Evolutionary conservation across 2,888 invertebrate genomes (phyloP).

Genomic region (Onthophagus sagittarius): DNA sequence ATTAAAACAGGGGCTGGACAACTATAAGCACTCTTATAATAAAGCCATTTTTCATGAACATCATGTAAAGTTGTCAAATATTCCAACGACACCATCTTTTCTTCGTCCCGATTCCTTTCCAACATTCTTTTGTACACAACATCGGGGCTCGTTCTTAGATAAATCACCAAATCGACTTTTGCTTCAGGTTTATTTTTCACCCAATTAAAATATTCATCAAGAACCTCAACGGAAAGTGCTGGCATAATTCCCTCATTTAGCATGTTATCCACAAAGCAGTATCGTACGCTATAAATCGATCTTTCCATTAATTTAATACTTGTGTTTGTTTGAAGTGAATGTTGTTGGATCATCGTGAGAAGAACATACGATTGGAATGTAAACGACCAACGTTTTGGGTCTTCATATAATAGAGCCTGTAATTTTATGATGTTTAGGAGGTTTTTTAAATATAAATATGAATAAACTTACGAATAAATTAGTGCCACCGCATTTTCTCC

Average conservation of each 20-base stretch:
- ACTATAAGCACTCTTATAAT: conserved; percentile 55
- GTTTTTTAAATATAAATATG: no score
- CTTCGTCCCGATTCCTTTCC: conserved; percentile 67
- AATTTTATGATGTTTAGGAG: conserved; percentile 38
- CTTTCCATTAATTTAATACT: conserved; percentile 66
- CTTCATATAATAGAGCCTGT: conserved; percentile 69
- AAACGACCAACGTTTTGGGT: conserved; percentile 70
- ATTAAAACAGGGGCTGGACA: conserved; percentile 61
- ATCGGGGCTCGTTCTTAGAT: conserved; percentile 70
- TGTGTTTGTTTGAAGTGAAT: conserved; percentile 51
- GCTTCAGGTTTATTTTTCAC: conserved; percentile 61
- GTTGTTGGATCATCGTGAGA: conserved; percentile 72
- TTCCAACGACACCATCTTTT: conserved; percentile 65
- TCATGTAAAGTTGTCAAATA: conserved; percentile 66
- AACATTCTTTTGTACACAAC: conserved; percentile 67
- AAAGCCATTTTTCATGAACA: conserved; percentile 70
- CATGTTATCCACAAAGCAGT: conserved; percentile 76
- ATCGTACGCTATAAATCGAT: conserved; percentile 54
- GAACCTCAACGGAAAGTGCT: conserved; percentile 63
- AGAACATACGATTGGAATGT: conserved; percentile 82
- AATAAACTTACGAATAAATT: conserved; percentile 59
- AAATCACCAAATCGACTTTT: conserved; percentile 66
- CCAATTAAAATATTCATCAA: conserved; percentile 75
- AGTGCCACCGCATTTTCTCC: conserved; percentile 72
- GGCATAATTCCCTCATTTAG: conserved; percentile 59